Base-by-base conservation (phyloP, 2,113 vertebrate species). In the Eudyptes chrysolophus region DNA sequence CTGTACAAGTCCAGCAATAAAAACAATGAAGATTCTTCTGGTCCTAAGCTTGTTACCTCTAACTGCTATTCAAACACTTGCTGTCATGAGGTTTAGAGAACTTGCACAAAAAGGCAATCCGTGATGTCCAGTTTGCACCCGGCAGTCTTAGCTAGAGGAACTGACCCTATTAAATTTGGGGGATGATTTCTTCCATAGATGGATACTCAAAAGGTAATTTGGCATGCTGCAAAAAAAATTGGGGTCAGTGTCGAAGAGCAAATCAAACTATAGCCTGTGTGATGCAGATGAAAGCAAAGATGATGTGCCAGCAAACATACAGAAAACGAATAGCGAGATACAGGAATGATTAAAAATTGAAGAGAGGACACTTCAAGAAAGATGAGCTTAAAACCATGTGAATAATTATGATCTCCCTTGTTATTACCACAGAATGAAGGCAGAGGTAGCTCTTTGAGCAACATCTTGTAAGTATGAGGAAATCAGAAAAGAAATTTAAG, bases 261-360 rank as follows among this genome's bases (percentile, higher is more conserved):
- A 78, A 34, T 29, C 44, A 69, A 62, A 44, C 38, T 27, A 12
- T 11, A 87, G 70, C 36, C 79, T 11, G 6, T 34, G 58, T 15
- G 68, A 86, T 72, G 49, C 58, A 72, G 13, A 62, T 14, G 34
- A 10, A 46, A 62, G 66, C 6, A 30, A 55, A 46, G 83, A n/a
- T 29, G 76, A 14, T 32, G 36, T 17, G 46, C 36, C 86, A 76
- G 44, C 40, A 84, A 84, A 61, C 30, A 16, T 7, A 13, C 4
- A 24, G 86, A 32, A 46, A 66, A 30, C 0, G 2, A 92, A n/a
- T 0, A 57, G 74, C 0, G 1, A 62, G 60, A 32, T 13, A 42
- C 8, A 21, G 54, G 29, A 49, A 64, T 18, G 68, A 58, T 2
- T 25, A 55, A 40, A 75, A 81, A 62, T 3, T 10, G 22, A 11